These are phyloP conservation scores for Agapornis roseicollis DNA, from an alignment of 2,113 vertebrate genomes.

Conservation along the genomic window DNA sequence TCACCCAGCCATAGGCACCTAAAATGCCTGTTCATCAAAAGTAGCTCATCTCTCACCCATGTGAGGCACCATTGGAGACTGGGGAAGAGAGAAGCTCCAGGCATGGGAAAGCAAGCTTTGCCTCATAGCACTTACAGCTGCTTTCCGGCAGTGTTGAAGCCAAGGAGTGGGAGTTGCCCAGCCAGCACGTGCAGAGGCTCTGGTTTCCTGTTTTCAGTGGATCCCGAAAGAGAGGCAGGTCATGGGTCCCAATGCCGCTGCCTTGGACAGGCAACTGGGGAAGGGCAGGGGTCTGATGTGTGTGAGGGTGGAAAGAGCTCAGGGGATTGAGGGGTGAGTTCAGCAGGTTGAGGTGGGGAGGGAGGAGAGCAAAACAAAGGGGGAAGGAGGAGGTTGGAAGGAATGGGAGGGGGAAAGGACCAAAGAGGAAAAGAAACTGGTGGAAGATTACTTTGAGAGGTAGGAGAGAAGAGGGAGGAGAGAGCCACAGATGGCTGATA, in stretches of 20 bases:
- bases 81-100: background rate
- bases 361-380: background rate
- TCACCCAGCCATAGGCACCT: background rate
- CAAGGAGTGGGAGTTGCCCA: background rate
- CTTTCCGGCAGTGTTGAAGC: background rate
- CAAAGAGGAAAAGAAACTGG: background rate
- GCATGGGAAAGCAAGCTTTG: background rate
- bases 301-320: background rate
- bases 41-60: background rate
- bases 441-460: background rate
- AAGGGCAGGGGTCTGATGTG: background rate
- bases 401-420: background rate
- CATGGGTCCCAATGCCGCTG: accelerated
- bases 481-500: background rate
- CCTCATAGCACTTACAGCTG: background rate
- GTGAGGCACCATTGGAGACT: background rate
- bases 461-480: background rate
- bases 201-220: background rate
- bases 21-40: background rate
- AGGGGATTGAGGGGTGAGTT: background rate
- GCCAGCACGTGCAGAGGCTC: background rate
- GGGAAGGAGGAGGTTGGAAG: background rate
- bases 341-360: background rate
- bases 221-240: background rate
- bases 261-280: background rate